Base-by-base conservation (phyloP, 2,113 vertebrate species). In the Chionomys nivalis region DNA sequence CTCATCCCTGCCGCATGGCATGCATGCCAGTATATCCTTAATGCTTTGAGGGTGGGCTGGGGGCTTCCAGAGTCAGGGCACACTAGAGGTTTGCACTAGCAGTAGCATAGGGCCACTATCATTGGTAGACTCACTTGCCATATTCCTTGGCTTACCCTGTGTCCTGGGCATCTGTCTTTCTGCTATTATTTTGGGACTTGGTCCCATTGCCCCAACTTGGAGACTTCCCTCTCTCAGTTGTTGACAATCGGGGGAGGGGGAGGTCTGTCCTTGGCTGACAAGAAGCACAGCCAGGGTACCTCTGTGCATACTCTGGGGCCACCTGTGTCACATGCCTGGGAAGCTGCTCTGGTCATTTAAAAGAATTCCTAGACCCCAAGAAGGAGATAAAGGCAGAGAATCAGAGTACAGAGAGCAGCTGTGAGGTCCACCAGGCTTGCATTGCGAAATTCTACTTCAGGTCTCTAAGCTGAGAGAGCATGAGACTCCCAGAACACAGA, bases 371-470 rank as follows among this genome's bases (percentile, higher is more conserved):
- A 5, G 19, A 6, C 13, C 47, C 13, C 42, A 19, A 96, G 52
- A 31, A 39, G 77, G 21, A 3, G 31, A 3, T 52, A 3, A 13
- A 13, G 36, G 24, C 55, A 1, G 10, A 17, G 21, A 17, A 8
- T 4, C 63, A 0, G 2, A 0, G 9, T 1, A 9, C 3, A 28
- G 31, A 39, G 31, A 13, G n/a, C 42, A n/a, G 47, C 11, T 5
- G 9, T 24, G 31, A 11, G 10, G 10, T 21, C 36, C 5, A 21
- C 19, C 17, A 26, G 11, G 28, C 47, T 68, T 10, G 78, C n/a
- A 4, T 17, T 9, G 3, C 8, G 1, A 7, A 47, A 39, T 26
- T 42, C 76, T 36, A 3, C 0, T 6, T 23, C 72, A 58, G 93
- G 42, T n/a, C 70, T 94, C 72, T 31, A 33, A 21, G 52, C 73